phyloP scores from a whole-genome alignment of 2,113 vertebrate species.

The Oncorhynchus masou region DNA sequence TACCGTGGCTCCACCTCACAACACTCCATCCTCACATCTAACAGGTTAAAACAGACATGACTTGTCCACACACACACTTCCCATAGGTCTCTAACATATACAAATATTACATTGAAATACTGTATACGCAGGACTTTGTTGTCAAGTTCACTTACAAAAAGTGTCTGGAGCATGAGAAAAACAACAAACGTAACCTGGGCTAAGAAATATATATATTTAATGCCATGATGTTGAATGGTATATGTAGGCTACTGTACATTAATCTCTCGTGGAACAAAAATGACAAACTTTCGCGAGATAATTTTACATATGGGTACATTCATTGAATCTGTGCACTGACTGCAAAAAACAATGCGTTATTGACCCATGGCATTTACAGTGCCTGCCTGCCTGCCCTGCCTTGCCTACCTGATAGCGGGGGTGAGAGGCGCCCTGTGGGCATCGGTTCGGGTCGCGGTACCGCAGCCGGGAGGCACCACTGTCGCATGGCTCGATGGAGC shows the following conservation, averaged over 20 bases:
- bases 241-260: not conserved
- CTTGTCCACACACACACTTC: not conserved
- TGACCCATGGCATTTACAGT: not conserved
- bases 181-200: no score
- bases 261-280: not conserved
- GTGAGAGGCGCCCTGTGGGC: slow-evolving; percentile 69
- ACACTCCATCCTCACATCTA: slow-evolving; percentile 77
- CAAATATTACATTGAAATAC: no score
- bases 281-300: no score
- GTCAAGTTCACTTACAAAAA: no score
- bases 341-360: not conserved
- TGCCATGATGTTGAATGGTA: slow-evolving; percentile 1
- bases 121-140: no score
- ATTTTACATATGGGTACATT: no score
- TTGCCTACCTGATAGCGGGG: slow-evolving; percentile 70
- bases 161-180: no score
- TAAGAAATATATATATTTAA: slow-evolving; percentile 44
- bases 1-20: slow-evolving; percentile 80
- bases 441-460: slow-evolving; percentile 74
- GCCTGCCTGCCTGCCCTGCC: not conserved
- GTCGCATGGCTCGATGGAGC: slow-evolving; percentile 75
- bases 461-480: slow-evolving; percentile 78
- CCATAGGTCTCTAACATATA: no score
- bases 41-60: not conserved
- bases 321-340: no score